Evolutionary conservation across 2,888 invertebrate species (phyloP).

Genomic region (Tryphoninae sp.): DNA sequence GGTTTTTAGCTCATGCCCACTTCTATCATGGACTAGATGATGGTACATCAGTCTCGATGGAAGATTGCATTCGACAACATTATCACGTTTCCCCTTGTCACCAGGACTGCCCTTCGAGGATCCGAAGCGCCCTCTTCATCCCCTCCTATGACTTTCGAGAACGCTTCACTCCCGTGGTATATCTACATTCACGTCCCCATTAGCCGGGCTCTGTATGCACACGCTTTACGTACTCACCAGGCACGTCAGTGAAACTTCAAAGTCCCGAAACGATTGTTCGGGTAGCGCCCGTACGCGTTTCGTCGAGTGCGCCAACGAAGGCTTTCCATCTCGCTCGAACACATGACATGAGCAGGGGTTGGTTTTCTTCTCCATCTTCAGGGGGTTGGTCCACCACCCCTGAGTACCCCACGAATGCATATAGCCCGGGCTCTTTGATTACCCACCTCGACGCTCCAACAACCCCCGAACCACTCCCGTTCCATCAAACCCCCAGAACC

Average conservation of each 20-base stretch:
- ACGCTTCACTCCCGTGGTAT: slow-evolving; percentile 35
- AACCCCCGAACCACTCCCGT: not conserved
- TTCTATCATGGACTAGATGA: slow-evolving; percentile 8
- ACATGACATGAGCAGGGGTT: not conserved
- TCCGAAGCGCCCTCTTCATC: slow-evolving; percentile 43
- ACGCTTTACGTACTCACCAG: slow-evolving; percentile 35
- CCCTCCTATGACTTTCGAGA: slow-evolving; percentile 33
- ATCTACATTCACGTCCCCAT: slow-evolving; percentile 37
- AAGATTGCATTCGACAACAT: slow-evolving; percentile 46
- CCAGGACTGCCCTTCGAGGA: slow-evolving; percentile 40
- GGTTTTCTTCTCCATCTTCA: slow-evolving; percentile 30
- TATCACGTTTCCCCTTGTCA: slow-evolving; percentile 49
- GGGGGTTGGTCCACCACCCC: slow-evolving; percentile 20
- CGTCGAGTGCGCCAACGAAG: slow-evolving; percentile 58
- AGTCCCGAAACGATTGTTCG: slow-evolving; percentile 78
- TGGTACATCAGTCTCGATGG: not conserved
- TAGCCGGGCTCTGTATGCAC: slow-evolving; percentile 31
- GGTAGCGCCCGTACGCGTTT: slow-evolving; percentile 67
- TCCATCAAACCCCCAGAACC: not conserved
- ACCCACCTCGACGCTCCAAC: slow-evolving; percentile 65
- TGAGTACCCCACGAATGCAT: slow-evolving; percentile 57
- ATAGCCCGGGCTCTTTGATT: slow-evolving; percentile 76
- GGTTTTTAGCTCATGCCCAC: not conserved
- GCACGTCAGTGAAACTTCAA: slow-evolving; percentile 72
- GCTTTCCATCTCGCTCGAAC: slow-evolving; percentile 44